Base-by-base conservation (phyloP, 2,113 vertebrate species). In the Toxotes chatareus region DNA sequence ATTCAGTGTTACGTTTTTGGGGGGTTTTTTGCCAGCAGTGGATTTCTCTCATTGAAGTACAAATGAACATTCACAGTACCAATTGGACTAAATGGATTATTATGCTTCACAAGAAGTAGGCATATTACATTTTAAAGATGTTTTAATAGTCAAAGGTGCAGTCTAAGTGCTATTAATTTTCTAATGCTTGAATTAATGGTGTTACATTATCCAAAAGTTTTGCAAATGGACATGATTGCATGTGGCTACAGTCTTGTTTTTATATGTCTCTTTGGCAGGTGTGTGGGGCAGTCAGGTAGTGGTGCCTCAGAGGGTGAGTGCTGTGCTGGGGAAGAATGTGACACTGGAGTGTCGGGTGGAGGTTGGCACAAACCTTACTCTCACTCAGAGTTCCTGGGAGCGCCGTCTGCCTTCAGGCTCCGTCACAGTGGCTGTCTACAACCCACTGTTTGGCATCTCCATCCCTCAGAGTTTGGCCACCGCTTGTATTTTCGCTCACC, bases 341-440 rank as follows among this genome's bases (percentile, higher is more conserved):
- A 96, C 97, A 1, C 90, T 99, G 84, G 96, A 96, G 91, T 99
- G 98, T 90, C 86, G 95, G 78, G 96, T 99, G 87, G 96, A 97
- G 90, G 95, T 98, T 85, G 94, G 88, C 38, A 17, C 89, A 4
- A 97, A 97, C 76, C 96, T 97, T 79, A 98, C 96, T 61, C 96
- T 99, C 79, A 96, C 96, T 64, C 98, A 99, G 83, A 97, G 97
- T 94, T 97, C 97, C 42, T 99, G 98, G 98, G 97, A 99, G 94
- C 97, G 97, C 71, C 94, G 95, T 56, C 82, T 96, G 55, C 96
- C 96, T 69, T 95, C 96, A 81, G 96, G 88, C 90, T 92, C 96
- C n/a, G 94, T 96, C 83, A 98, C 97, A 31, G 92, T 99, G 92
- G 98, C 97, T n/a, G 97, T 99, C 79, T 98, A 97, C 94, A 96